Evolutionary conservation across 53 echinoderm and acorn worm genomes (phyloP).

Genomic region (Pentamera pediparva): DNA sequence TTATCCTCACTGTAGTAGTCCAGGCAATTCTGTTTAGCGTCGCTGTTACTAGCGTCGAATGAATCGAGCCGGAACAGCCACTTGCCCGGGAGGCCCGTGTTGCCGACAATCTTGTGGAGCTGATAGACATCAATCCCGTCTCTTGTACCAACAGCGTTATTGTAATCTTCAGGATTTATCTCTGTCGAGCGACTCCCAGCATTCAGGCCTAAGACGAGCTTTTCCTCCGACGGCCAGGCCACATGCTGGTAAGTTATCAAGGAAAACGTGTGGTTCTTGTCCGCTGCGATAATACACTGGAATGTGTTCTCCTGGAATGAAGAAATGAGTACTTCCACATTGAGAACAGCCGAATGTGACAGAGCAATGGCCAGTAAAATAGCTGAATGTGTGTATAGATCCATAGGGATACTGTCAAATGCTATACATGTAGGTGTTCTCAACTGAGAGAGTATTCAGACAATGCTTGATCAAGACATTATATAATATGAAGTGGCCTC

Average conservation of each 20-base stretch:
- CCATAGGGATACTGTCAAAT: too few relatives aligned
- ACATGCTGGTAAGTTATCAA: not conserved
- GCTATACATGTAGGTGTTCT: too few relatives aligned
- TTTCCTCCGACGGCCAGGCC: too few relatives aligned
- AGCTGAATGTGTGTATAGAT: too few relatives aligned
- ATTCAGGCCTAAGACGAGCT: too few relatives aligned
- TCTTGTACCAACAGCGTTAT: not conserved
- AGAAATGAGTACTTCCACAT: too few relatives aligned
- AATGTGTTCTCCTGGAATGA: not conserved
- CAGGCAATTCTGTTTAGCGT: not conserved
- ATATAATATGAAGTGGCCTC: too few relatives aligned
- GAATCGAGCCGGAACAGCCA: slow-evolving; percentile 16
- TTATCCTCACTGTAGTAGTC: not conserved
- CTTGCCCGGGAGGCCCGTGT: not conserved
- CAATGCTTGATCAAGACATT: too few relatives aligned
- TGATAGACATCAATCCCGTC: not conserved
- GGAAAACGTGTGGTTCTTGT: not conserved
- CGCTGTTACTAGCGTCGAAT: not conserved
- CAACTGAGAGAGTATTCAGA: too few relatives aligned
- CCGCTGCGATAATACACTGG: not conserved
- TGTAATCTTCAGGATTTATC: not conserved
- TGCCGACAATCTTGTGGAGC: not conserved
- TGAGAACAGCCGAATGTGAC: too few relatives aligned
- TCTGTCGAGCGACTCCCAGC: too few relatives aligned
- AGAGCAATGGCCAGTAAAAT: too few relatives aligned